Evolutionary conservation across 2,888 invertebrate genomes (phyloP).

Genomic region (Corbicula japonica): DNA sequence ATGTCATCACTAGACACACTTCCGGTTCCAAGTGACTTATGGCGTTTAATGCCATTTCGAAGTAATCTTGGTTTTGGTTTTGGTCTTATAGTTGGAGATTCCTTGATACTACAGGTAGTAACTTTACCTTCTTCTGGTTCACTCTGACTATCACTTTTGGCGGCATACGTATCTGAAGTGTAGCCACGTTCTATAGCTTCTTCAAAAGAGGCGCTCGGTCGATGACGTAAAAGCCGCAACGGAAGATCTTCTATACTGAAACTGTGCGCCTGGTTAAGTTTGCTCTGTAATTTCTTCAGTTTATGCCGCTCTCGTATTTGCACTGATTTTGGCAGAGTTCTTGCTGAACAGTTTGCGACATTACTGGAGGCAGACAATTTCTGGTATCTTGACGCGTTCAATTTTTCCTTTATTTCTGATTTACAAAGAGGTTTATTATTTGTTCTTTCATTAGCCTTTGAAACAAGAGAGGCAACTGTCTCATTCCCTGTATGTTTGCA

Average conservation of each 20-base stretch:
- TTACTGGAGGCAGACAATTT: slow-evolving; percentile 27
- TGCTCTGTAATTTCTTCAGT: slow-evolving; percentile 20
- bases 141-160: slow-evolving; percentile 18
- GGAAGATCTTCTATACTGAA: slow-evolving; percentile 56
- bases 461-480: neutral
- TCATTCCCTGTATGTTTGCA: slow-evolving; percentile 9
- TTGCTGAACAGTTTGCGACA: slow-evolving; percentile 51
- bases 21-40: slow-evolving; percentile 37
- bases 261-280: slow-evolving; percentile 43
- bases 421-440: neutral
- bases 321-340: slow-evolving; percentile 32
- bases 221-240: slow-evolving; percentile 35
- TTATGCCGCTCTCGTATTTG: slow-evolving; percentile 44
- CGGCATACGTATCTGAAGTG: slow-evolving; percentile 33
- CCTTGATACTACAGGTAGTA: neutral
- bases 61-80: slow-evolving; percentile 3
- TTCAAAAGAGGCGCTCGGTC: slow-evolving; percentile 59
- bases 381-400: neutral
- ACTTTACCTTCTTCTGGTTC: slow-evolving; percentile 19
- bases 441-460: slow-evolving; percentile 12
- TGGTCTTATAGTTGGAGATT: neutral
- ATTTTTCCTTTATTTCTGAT: slow-evolving; percentile 22
- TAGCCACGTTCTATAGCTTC: slow-evolving; percentile 62
- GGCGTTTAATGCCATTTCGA: slow-evolving; percentile 38
- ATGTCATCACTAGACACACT: slow-evolving; percentile 53